A percentile compares a stretch with the other conserved stretches of the same genome.
phyloP scores from a whole-genome alignment of 2,888 invertebrate species.

The Conops quadrifasciatus region DNA sequence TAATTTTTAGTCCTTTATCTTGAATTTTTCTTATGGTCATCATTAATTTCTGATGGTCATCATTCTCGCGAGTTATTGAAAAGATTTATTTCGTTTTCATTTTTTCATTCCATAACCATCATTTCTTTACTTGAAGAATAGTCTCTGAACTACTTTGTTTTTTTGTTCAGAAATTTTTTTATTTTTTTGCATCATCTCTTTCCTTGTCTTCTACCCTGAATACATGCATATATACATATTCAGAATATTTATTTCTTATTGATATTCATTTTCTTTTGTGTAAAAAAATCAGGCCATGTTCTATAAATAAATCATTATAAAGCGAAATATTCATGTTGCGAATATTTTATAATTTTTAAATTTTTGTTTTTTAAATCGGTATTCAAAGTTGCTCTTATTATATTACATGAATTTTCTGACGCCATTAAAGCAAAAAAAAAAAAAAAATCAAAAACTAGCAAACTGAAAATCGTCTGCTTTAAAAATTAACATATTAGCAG shows the following conservation, averaged over 20 bases:
- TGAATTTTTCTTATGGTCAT: too few species aligned
- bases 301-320: constrained; percentile 22
- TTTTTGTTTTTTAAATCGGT: not conserved
- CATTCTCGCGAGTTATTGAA: too few species aligned
- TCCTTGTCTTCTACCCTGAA: not conserved
- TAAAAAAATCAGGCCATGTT: constrained; percentile 25
- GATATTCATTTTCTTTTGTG: constrained; percentile 1
- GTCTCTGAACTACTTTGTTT: not conserved
- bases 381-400: not conserved
- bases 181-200: not conserved
- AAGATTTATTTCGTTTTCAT: too few species aligned
- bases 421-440: not conserved
- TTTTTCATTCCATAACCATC: too few species aligned
- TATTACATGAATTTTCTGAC: not conserved
- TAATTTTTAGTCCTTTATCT: too few species aligned
- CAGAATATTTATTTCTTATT: not conserved
- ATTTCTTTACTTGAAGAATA: not conserved
- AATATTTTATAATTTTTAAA: not conserved
- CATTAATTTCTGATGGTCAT: too few species aligned
- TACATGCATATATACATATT: not conserved
- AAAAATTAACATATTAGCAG: not conserved
- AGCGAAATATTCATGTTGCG: constrained; percentile 1
- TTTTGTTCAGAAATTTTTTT: not conserved
- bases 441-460: not conserved
- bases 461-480: not conserved